phyloP scores from a whole-genome alignment of 2,797 vertebrate genomes.

The Hyperoplus lanceolatus region DNA sequence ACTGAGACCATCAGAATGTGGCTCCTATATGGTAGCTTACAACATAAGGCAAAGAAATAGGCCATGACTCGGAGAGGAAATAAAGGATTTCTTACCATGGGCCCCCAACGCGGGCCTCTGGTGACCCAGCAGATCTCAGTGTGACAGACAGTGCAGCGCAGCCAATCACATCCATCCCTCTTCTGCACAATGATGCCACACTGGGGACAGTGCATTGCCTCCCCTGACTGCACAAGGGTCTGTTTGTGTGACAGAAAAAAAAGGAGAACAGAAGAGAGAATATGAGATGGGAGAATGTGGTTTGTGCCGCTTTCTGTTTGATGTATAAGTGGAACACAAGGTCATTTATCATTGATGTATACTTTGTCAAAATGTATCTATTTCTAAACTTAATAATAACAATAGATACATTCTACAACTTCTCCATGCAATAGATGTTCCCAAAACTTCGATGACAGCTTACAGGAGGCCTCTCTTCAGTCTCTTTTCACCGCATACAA shows the following conservation, averaged over 20 bases:
- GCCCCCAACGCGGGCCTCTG: slow-evolving; percentile 88
- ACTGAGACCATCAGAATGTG: not conserved
- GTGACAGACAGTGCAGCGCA: slow-evolving; percentile 89
- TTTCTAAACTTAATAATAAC: not conserved
- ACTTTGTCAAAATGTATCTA: not conserved
- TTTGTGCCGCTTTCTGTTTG: slow-evolving; percentile 4
- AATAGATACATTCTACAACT: not conserved
- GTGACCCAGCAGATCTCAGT: slow-evolving; percentile 91
- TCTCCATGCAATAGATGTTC: not conserved
- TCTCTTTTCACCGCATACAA: not conserved
- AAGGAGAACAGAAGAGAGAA: not conserved
- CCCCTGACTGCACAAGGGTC: slow-evolving; percentile 87
- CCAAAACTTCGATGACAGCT: not conserved
- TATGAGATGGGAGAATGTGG: slow-evolving; percentile 9
- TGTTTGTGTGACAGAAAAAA: slow-evolving; percentile 52
- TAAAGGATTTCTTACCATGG: slow-evolving; percentile 72
- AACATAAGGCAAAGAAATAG: not conserved
- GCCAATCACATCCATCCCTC: slow-evolving; percentile 90
- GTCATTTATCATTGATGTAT: not conserved
- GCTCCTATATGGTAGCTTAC: not conserved
- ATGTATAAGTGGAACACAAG: not conserved
- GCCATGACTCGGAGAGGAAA: not conserved
- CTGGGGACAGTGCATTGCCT: slow-evolving; percentile 89
- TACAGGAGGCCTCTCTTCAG: not conserved
- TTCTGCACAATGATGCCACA: slow-evolving; percentile 90